Conservation (phyloP, 2,888 invertebrate species). For the Drosophila anomelani region DNA sequence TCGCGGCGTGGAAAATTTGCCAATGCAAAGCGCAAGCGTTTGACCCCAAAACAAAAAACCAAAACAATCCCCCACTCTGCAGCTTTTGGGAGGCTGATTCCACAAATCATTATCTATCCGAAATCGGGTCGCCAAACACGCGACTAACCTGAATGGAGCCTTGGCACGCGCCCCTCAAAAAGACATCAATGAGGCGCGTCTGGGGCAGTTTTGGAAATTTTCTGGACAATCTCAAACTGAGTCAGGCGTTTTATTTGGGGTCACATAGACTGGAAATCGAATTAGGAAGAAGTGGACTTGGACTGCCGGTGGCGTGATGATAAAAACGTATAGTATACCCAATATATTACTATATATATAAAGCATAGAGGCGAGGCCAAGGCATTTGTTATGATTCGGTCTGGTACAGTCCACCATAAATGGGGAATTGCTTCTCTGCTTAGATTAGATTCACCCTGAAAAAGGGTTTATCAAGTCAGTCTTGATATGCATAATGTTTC, state of each 20-base stretch:
- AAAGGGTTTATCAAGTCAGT: constrained; percentile 17
- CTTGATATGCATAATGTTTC: background rate
- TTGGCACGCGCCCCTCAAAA: constrained; percentile 47
- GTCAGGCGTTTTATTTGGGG: constrained; percentile 33
- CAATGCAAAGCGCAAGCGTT: constrained; percentile 18
- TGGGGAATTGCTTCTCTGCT: background rate
- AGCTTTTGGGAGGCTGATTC: constrained; percentile 19
- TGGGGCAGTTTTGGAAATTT: constrained; percentile 53
- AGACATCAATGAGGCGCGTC: constrained; percentile 32
- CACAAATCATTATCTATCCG: constrained; percentile 20
- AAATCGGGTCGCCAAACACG: constrained; percentile 47
- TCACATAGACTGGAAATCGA: constrained; percentile 23
- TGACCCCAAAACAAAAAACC: constrained; percentile 4
- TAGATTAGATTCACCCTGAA: constrained; percentile 26
- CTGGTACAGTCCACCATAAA: constrained; percentile 29
- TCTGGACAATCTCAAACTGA: constrained; percentile 39
- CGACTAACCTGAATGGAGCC: constrained; percentile 36
- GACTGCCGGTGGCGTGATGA: constrained; percentile 68
- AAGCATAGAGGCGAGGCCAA: constrained; percentile 26
- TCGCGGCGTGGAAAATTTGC: constrained; percentile 33
- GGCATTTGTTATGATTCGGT: constrained; percentile 18
- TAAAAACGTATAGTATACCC: constrained; percentile 23
- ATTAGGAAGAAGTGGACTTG: constrained; percentile 35
- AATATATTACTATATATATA: constrained; percentile 13
- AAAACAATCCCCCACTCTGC: constrained; percentile 14